Evolutionary conservation across 2,797 vertebrate species (phyloP).

Genomic region (Lepilemur septentrionalis): DNA sequence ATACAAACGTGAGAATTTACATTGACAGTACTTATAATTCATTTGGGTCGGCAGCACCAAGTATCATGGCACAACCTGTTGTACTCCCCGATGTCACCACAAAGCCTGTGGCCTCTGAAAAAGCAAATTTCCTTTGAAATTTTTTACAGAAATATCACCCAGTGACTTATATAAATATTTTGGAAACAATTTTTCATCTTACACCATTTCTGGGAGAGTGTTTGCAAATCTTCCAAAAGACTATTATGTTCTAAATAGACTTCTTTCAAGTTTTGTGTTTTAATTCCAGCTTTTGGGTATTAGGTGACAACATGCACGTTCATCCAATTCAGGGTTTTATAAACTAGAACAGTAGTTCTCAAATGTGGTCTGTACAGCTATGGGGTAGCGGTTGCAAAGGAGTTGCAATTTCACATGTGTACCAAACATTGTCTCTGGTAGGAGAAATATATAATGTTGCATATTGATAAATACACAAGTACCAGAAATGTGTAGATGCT

Average conservation of each 20-base stretch:
- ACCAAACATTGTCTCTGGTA: background rate
- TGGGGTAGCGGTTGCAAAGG: background rate
- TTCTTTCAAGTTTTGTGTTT: background rate
- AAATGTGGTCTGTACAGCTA: background rate
- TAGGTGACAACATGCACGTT: background rate
- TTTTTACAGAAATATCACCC: background rate
- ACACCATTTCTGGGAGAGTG: background rate
- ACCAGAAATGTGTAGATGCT: background rate
- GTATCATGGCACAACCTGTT: background rate
- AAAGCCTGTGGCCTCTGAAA: background rate
- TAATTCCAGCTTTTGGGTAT: background rate
- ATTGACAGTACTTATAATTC: background rate
- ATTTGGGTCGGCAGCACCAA: background rate
- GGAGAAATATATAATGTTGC: background rate
- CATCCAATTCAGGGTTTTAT: background rate
- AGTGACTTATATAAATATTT: background rate
- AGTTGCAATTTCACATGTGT: background rate
- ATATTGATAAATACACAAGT: background rate
- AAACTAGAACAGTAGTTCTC: background rate
- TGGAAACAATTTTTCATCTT: background rate
- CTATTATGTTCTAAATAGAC: background rate
- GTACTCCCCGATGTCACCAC: background rate
- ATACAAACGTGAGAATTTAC: background rate
- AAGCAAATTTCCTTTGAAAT: background rate
- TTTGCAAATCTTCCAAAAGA: constrained; percentile 19